Evolutionary conservation across 2,113 vertebrate genomes (phyloP), one percentile per base, ranked within the genome.

Genomic region (Thomomys bottae): DNA sequence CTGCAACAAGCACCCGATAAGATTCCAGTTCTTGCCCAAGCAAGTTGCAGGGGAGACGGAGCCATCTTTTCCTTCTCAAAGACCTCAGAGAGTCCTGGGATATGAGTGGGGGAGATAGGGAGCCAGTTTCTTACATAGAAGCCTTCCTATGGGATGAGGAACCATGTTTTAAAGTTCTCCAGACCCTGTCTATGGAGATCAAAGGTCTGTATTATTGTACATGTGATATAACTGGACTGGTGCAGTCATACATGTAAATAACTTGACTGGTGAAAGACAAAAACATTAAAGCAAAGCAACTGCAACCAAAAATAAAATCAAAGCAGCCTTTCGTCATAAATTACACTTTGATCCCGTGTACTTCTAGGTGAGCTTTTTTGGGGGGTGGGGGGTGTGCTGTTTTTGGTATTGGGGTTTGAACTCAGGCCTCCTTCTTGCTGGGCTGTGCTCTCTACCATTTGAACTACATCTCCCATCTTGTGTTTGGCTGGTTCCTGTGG

Each of bases 261-360:
- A 89, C 72, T 85, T 30, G 45, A 70, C 45, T 40, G 70, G 34
- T 54, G 78, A 88, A 94, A 94, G 66, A 89, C 36, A 85, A 87
- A 92, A 82, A 80, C 66, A 75, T 91, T 93, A 78, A 89, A 95
- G 94, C 87, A 84, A 36, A 92, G 81, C 80, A 73, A 77, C 14
- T 66, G 26, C 57, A 70, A 72, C 54, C 15, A 67, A 40, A 42
- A 28, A 23, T 67, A 87, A 83, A 38, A 84, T 92, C 87, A 90
- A 94, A 96, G 87, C 49, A 38, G 80, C 49, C 80, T 49, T 87
- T 90, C 26, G 78, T 61, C 63, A 70, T 77, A 85, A 90, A 95
- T 23, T 23, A 64, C 21, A 85, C 90, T 92, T 96, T 94, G 94
- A 94, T 94, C 88, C 66, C 63, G 87, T 61, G 38, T 42, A 70